Evolutionary conservation across 2,113 vertebrate species (phyloP).

Genomic region (Dascyllus trimaculatus): DNA sequence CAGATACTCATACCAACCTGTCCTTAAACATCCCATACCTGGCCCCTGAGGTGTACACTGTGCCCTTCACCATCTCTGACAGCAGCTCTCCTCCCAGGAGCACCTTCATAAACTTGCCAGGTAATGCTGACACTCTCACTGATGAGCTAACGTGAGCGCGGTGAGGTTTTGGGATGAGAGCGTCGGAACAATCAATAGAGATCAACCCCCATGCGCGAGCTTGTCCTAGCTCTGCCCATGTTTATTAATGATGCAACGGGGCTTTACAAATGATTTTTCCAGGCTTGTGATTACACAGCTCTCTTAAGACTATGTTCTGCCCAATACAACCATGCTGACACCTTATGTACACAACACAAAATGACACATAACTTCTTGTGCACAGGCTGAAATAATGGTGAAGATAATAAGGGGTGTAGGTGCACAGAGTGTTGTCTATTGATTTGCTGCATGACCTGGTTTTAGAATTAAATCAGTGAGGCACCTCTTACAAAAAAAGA

Average conservation of each 20-base stretch:
- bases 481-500: background rate
- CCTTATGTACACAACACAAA: slow-evolving; percentile 14
- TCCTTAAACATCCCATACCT: slow-evolving; percentile 86
- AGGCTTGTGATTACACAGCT: slow-evolving; percentile 40
- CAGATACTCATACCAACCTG: slow-evolving; percentile 88
- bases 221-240: slow-evolving; percentile 29
- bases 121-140: slow-evolving; percentile 68
- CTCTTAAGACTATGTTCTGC: slow-evolving; percentile 34
- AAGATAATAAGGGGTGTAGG: background rate
- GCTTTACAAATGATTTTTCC: slow-evolving; percentile 63
- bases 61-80: slow-evolving; percentile 87
- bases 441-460: too few relatives aligned
- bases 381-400: background rate
- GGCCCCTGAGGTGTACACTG: slow-evolving; percentile 84
- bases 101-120: slow-evolving; percentile 86
- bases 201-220: slow-evolving; percentile 45
- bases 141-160: slow-evolving; percentile 1
- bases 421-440: too few relatives aligned
- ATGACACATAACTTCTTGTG: background rate
- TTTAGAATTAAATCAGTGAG: too few relatives aligned
- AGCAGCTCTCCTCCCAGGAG: slow-evolving; percentile 82
- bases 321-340: slow-evolving; percentile 18
- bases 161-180: slow-evolving; percentile 29
- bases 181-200: slow-evolving; percentile 56
- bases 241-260: slow-evolving; percentile 53